phyloP scores from a whole-genome alignment of 2,797 vertebrate species.

The Propithecus perrieri region DNA sequence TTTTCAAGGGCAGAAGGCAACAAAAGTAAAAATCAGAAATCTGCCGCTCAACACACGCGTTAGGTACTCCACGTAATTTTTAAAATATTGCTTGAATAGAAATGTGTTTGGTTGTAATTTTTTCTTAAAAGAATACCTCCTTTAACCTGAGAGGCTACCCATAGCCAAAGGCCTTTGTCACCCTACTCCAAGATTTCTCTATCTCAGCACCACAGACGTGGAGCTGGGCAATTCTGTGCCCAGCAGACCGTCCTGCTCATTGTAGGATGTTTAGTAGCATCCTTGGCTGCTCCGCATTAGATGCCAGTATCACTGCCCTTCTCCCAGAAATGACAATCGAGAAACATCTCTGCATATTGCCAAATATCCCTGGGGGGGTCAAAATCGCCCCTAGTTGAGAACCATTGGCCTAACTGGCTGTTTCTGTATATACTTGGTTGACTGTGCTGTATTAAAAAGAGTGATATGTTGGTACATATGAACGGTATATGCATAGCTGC shows the following conservation, averaged over 20 bases:
- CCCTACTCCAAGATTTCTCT: neutral
- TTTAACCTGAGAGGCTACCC: neutral
- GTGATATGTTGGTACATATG: neutral
- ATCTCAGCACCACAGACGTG: fast-evolving
- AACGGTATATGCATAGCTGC: neutral
- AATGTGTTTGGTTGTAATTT: neutral
- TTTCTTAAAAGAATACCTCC: conserved; percentile 36
- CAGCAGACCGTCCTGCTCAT: neutral
- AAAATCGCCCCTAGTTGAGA: neutral
- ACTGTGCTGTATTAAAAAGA: neutral
- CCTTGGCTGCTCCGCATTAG: neutral
- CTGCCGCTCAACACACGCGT: conserved; percentile 51
- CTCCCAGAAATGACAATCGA: neutral
- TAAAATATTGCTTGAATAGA: conserved; percentile 21
- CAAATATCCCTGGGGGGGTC: neutral
- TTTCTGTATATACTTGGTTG: neutral
- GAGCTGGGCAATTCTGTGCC: neutral
- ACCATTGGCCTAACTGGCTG: neutral
- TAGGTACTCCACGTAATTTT: neutral
- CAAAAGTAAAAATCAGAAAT: conserved; percentile 39
- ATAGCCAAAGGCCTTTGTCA: neutral
- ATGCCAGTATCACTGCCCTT: neutral
- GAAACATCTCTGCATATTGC: neutral
- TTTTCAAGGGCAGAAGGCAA: conserved; percentile 42
- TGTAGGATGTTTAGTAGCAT: fast-evolving